Evolutionary conservation across 2,888 invertebrate species (phyloP), one percentile per base, ranked within the genome.

Genomic region (Heliothis peltigera): DNA sequence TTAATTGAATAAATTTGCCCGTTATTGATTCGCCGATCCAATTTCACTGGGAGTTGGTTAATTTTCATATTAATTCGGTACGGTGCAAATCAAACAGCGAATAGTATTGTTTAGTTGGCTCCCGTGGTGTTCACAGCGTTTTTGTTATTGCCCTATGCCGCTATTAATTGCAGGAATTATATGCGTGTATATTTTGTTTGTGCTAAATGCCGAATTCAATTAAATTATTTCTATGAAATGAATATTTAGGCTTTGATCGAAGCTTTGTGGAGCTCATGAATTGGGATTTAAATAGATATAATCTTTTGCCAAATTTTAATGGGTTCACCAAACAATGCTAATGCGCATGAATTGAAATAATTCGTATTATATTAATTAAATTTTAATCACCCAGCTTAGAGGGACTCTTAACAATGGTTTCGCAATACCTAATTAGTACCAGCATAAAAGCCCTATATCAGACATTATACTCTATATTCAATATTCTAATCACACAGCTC

Each of bases 1-100:
- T 82, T 84, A 85, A 84, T 84, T 84, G 80, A 78, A 84, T 80
- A 80, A 81, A 80, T 82, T 83, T 76, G 56, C 51, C 59, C 56
- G 59, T 73, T 82, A 84, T 82, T 80, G 82, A 84, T 81, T 81
- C 64, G 61, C 54, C 60, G 68, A 67, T 72, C 64, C 75, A 67
- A 75, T 61, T 73, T 53, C 61, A 47, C 28, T 57, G 59, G 52
- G 15, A 68, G 70, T 79, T 75, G 56, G 61, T 75, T 78, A 59
- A 77, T 80, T 78, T 77, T 81, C 73, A 74, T 73, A 81, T 77
- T 70, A 73, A 81, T 76, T 74, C 64, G 62, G 48, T 62, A 63
- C 62, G 52, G 66, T 60, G 46, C 64, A 48, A 57, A 64, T 68
- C 69, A 63, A 64, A 77, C 48, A 61, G 39, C 12, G 44, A 35